Evolutionary conservation across 35 echinoderm and acorn worm genomes (phyloP).

Genomic region (Anneissia japonica): DNA sequence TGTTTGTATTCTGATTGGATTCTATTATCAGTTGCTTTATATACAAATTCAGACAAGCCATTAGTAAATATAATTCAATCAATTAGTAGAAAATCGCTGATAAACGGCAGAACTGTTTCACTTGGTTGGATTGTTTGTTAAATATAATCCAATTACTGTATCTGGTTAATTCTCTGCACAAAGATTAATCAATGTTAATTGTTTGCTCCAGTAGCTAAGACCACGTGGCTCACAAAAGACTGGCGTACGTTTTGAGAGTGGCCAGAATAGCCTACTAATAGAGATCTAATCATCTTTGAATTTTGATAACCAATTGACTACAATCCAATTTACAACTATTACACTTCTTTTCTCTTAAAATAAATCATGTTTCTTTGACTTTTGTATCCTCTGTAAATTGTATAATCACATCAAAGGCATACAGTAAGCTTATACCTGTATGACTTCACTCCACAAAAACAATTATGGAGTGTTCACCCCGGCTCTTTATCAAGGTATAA

Average conservation of each 20-base stretch:
- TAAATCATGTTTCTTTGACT: too few species aligned
- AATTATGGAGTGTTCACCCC: too few species aligned
- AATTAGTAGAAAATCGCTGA: not conserved
- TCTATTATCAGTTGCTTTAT: not conserved
- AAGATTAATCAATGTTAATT: not conserved
- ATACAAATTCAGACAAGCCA: not conserved
- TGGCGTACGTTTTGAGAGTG: not conserved
- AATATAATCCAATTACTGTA: not conserved
- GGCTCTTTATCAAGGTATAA: too few species aligned
- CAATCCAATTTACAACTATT: not conserved
- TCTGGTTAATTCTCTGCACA: not conserved
- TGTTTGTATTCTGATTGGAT: too few species aligned
- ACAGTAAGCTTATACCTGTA: too few species aligned
- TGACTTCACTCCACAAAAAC: too few species aligned
- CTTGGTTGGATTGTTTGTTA: not conserved
- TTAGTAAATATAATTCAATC: not conserved
- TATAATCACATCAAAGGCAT: too few species aligned
- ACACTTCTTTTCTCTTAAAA: too few species aligned
- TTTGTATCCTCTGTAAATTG: too few species aligned
- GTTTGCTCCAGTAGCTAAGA: not conserved
- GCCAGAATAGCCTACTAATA: too few species aligned
- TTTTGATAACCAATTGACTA: not conserved
- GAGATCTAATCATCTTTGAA: too few species aligned
- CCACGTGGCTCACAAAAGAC: not conserved
- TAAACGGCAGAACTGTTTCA: not conserved